A percentile compares a stretch with the other conserved stretches of the same genome.
phyloP scores from a whole-genome alignment of 2,797 vertebrate species.

The Petrocephalus schoutedeni region DNA sequence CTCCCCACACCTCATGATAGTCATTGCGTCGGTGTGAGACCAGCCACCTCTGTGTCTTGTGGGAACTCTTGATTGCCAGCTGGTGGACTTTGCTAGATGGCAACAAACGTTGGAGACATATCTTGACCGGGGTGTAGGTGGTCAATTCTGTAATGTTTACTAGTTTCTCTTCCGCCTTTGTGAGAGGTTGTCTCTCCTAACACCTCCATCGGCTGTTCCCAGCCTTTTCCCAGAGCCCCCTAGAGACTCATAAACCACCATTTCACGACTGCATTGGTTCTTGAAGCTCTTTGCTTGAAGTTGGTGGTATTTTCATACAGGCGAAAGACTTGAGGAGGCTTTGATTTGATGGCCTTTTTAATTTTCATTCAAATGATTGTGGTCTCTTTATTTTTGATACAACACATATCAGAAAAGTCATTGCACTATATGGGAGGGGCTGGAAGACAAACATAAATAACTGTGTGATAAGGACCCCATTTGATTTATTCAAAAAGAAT shows the following conservation, averaged over 20 bases:
- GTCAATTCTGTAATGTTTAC: conserved; percentile 26
- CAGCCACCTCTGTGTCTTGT: not conserved
- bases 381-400: conserved; percentile 53
- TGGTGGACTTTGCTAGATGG: conserved; percentile 52
- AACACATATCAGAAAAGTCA: conserved; percentile 69
- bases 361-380: conserved; percentile 48
- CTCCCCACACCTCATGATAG: conserved; percentile 98
- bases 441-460: not conserved
- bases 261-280: conserved; percentile 56
- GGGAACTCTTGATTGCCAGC: conserved; percentile 16
- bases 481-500: conserved; percentile 54
- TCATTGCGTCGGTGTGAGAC: conserved; percentile 93
- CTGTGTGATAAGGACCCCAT: conserved; percentile 50
- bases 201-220: conserved; percentile 50
- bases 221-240: conserved; percentile 54
- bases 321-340: conserved; percentile 48
- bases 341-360: conserved; percentile 56
- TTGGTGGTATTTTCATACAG: conserved; percentile 53
- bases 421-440: conserved; percentile 66
- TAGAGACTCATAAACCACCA: conserved; percentile 58
- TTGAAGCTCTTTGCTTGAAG: conserved; percentile 45
- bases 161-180: conserved; percentile 24
- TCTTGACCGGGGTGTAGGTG: conserved; percentile 24
- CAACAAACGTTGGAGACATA: conserved; percentile 43
- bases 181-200: conserved; percentile 43